phyloP scores from a whole-genome alignment of 1,140 invertebrate species.

The Oncopodura yosiiana region DNA sequence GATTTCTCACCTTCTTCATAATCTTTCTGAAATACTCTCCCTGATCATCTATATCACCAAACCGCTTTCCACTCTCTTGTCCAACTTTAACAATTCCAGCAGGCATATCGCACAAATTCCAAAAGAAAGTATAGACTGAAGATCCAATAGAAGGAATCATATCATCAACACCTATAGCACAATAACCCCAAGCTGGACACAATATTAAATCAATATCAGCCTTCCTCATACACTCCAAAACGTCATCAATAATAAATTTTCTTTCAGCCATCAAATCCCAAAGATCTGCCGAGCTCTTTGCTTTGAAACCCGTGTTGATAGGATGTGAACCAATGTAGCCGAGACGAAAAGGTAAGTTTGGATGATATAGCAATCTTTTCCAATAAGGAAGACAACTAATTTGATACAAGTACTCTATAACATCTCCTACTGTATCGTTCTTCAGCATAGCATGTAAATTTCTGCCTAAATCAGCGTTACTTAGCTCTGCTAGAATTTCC shows the following conservation, averaged over 20 bases:
- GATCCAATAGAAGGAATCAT: constrained; percentile 15
- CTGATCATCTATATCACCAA: constrained; percentile 33
- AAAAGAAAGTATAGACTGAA: constrained; percentile 34
- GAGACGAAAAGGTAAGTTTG: too few relatives aligned
- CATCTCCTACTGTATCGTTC: too few relatives aligned
- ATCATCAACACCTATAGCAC: neutral
- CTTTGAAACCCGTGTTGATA: neutral
- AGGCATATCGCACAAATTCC: constrained; percentile 39
- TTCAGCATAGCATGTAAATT: too few relatives aligned
- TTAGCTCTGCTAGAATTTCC: too few relatives aligned
- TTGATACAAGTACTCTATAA: too few relatives aligned
- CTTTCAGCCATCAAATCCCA: constrained; percentile 2
- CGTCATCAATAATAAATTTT: constrained; percentile 1
- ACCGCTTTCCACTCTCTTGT: constrained; percentile 35
- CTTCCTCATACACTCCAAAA: constrained; percentile 4
- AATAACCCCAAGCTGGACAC: neutral
- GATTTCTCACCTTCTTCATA: too few relatives aligned
- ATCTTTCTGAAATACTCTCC: too few relatives aligned
- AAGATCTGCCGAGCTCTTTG: neutral
- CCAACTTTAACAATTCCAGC: constrained; percentile 38
- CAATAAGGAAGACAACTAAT: too few relatives aligned
- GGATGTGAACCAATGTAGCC: too few relatives aligned
- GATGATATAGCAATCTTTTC: too few relatives aligned
- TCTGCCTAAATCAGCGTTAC: too few relatives aligned
- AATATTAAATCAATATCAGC: constrained; percentile 3